Conservation (phyloP, 2,797 vertebrate species). For the Eulemur coronatus region DNA sequence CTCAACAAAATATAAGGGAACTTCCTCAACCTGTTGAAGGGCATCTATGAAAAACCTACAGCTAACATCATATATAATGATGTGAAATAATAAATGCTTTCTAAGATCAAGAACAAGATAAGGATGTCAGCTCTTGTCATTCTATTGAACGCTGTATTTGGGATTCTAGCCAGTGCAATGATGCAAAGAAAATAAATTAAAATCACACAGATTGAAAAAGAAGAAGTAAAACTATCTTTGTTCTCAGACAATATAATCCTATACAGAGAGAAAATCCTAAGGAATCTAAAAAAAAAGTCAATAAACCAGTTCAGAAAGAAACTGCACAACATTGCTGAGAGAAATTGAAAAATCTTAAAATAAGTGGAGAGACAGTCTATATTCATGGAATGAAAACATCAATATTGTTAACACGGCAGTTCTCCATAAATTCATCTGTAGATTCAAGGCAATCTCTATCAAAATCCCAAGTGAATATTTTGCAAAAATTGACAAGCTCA, state of each 20-base stretch:
- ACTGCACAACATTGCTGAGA: background rate
- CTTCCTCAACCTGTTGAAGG: background rate
- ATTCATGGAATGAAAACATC: background rate
- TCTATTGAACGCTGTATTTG: background rate
- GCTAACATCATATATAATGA: background rate
- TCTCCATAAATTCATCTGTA: background rate
- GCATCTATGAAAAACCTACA: background rate
- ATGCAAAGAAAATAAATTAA: conserved; percentile 14
- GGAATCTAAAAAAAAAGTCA: background rate
- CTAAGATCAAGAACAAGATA: conserved; percentile 16
- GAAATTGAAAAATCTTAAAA: background rate
- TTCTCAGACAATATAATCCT: background rate
- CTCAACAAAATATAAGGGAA: background rate
- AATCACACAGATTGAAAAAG: background rate
- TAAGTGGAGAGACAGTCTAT: background rate
- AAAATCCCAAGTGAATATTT: background rate
- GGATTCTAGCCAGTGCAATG: background rate
- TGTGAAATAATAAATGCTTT: background rate
- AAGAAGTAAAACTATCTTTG: conserved; percentile 19
- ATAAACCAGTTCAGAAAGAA: conserved; percentile 4
- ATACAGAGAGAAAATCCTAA: background rate
- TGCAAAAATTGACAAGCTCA: background rate
- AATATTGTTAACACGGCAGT: background rate
- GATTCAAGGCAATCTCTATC: background rate
- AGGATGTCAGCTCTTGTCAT: background rate